phyloP scores from a whole-genome alignment of 2,113 vertebrate species.

The Anhinga rufa region DNA sequence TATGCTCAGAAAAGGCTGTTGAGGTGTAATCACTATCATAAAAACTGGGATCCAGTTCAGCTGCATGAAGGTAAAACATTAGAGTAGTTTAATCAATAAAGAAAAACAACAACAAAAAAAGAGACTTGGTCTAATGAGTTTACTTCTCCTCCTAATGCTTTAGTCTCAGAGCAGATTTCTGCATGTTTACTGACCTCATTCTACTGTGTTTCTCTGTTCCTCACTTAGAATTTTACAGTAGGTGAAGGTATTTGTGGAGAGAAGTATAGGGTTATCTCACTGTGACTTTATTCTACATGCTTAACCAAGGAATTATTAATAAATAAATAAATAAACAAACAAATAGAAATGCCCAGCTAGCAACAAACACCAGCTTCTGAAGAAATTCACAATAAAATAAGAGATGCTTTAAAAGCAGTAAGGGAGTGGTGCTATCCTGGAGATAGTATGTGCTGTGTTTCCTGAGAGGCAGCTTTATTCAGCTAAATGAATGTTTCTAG shows the following conservation, averaged over 20 bases:
- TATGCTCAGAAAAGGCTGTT: background rate
- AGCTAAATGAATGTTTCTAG: background rate
- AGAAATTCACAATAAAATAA: background rate
- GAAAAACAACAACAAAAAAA: background rate
- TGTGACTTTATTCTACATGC: background rate
- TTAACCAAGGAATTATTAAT: background rate
- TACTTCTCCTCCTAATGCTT: background rate
- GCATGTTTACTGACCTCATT: background rate
- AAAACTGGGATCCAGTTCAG: background rate
- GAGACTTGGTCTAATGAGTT: background rate
- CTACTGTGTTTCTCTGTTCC: background rate
- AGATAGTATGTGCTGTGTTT: background rate
- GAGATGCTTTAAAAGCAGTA: background rate
- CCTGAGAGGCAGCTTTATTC: background rate
- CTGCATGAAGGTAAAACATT: background rate
- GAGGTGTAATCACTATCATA: background rate
- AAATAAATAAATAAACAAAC: background rate
- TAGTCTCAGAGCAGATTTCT: background rate
- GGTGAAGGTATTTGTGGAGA: background rate
- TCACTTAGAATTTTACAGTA: background rate
- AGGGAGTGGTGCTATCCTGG: background rate
- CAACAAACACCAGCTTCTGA: background rate
- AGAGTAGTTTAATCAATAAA: background rate
- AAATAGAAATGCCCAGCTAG: background rate
- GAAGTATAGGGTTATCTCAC: background rate